phyloP scores from a whole-genome alignment of 2,888 invertebrate genomes.

The Lucinisca nassula region DNA sequence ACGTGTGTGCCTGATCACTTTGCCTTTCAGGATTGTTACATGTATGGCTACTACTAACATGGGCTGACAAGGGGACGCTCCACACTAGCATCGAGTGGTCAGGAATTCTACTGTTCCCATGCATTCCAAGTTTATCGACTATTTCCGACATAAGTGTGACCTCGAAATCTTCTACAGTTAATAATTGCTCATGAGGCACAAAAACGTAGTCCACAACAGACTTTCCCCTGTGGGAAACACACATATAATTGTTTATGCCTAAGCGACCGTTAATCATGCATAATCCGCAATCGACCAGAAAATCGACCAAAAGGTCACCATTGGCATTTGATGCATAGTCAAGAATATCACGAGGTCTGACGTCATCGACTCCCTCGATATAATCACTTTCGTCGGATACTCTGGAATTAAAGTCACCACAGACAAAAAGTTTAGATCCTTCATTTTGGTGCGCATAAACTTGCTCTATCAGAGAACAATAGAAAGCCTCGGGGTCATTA shows the following conservation, averaged over 20 bases:
- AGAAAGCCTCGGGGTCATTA: slow-evolving; percentile 24
- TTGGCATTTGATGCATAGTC: not conserved
- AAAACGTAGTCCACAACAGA: slow-evolving; percentile 16
- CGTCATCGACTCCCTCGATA: slow-evolving; percentile 6
- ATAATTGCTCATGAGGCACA: not conserved
- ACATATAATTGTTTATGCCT: not conserved
- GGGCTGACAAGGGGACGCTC: too few species aligned
- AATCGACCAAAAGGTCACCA: slow-evolving; percentile 10
- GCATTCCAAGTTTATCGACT: not conserved
- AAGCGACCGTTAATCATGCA: slow-evolving; percentile 13
- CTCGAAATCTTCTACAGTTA: not conserved
- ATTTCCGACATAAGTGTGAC: not conserved
- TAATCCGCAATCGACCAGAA: slow-evolving; percentile 12
- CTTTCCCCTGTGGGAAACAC: slow-evolving; percentile 6
- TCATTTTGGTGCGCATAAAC: slow-evolving; percentile 26
- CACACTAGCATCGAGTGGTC: too few species aligned
- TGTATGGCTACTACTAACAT: not conserved
- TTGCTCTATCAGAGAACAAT: slow-evolving; percentile 15
- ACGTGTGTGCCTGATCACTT: not conserved
- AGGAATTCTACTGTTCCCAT: not conserved
- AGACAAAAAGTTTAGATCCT: slow-evolving; percentile 5
- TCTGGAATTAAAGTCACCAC: slow-evolving; percentile 24
- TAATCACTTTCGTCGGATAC: slow-evolving; percentile 14
- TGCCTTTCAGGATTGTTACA: not conserved
- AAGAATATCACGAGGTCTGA: not conserved